Evolutionary conservation across 2,113 vertebrate genomes (phyloP).

Genomic region (Leucoraja erinaceus): DNA sequence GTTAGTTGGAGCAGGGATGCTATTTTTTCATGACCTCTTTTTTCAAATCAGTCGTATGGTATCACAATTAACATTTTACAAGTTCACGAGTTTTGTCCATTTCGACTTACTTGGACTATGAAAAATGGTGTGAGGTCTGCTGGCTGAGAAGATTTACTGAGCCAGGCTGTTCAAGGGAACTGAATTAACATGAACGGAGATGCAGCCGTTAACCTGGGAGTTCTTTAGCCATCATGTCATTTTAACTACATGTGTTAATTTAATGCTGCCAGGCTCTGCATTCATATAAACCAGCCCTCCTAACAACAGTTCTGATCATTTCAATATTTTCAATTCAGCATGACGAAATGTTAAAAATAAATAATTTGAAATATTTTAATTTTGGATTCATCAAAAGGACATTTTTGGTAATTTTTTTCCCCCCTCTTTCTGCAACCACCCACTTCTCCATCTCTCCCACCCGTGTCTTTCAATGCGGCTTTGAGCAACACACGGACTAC

Average conservation of each 20-base stretch:
- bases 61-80: constrained; percentile 26
- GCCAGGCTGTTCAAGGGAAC: constrained; percentile 2
- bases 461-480: neutral
- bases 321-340: neutral
- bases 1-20: too few relatives aligned
- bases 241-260: constrained; percentile 30
- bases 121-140: neutral
- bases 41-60: neutral
- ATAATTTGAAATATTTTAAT: constrained; percentile 5
- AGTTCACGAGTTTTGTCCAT: neutral
- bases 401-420: neutral
- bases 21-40: neutral
- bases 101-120: neutral
- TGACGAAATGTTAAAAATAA: neutral
- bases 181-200: constrained; percentile 32
- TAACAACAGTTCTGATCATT: constrained; percentile 3
- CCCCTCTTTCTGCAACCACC: neutral
- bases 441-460: neutral
- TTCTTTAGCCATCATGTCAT: constrained; percentile 27
- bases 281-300: neutral
- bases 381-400: neutral
- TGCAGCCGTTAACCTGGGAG: constrained; percentile 33
- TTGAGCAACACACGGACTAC: neutral
- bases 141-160: constrained; percentile 29
- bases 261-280: constrained; percentile 33